Base-by-base conservation (phyloP, 2,888 invertebrate species). In the Nasonia oneida region DNA sequence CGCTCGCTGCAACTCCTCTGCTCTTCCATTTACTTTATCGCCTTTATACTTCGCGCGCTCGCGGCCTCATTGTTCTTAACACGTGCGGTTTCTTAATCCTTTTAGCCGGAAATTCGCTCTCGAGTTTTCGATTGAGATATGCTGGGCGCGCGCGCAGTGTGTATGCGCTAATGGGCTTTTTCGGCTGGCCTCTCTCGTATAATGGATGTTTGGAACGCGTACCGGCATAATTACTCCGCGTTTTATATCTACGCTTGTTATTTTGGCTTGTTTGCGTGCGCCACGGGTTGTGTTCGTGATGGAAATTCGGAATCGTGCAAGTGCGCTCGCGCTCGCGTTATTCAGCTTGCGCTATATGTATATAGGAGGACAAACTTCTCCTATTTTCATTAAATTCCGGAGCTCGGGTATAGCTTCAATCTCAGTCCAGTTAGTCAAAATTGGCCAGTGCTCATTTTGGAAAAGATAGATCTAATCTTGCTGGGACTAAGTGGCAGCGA, bases 11-110 rank as follows among this genome's bases (percentile, higher is more conserved):
- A 39, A 4, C 50, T 67, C 18, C 6, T 8, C 39, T 42, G 73
- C 70, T 71, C 83, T 83, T 83, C n/a, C 77, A 83, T 83, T 83
- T 67, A 53, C 83, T 77, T 83, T 83, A 70, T 83, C 57, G 50
- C 70, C 53, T 80, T 53, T 33, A 29, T 29, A 14, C 73, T 73
- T 64, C n/a, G 64, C 73, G 37, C 42, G n/a, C 39, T 12, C 42
- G 37, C 10, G 37, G 57, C 57, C n/a, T 61, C 64, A n/a, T 81
- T 64, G 67, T 83, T 76, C 53, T 50, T 53, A 61, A 18, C 53
- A 5, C 37, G 33, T 29, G 33, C 53, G 29, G 42, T 37, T 61
- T 61, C 53, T 53, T 83, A 50, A 83, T 76, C 39, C 70, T 57
- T 79, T 42, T 50, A 42, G 50, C 67, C 1, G n/a, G 39, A 75